Evolutionary conservation across 2,797 vertebrate genomes (phyloP).

Genomic region (Liparis tanakae): DNA sequence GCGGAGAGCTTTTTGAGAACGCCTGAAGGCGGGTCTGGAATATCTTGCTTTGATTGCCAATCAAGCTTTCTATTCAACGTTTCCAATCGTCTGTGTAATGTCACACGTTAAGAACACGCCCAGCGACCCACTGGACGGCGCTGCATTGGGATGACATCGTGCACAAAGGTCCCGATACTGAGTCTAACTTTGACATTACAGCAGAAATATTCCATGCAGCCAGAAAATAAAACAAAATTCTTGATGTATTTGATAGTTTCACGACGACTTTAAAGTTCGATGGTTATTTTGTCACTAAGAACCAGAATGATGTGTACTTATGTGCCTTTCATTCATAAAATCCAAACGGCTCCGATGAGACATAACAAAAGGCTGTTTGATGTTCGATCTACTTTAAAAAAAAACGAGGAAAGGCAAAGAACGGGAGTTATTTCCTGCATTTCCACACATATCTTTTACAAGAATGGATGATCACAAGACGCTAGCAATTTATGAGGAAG

Average conservation of each 20-base stretch:
- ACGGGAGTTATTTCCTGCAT: background rate
- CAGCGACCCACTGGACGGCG: background rate
- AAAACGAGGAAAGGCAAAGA: background rate
- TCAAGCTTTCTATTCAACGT: constrained; percentile 52
- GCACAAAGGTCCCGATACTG: constrained; percentile 22
- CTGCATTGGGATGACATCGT: constrained; percentile 16
- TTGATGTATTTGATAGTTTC: background rate
- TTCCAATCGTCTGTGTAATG: constrained; percentile 41
- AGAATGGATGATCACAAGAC: background rate
- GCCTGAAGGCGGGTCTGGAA: constrained; percentile 28
- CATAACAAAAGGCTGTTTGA: background rate
- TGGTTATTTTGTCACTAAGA: background rate
- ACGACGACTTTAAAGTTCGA: background rate
- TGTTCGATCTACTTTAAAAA: background rate
- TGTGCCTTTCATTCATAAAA: background rate
- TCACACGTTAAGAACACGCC: constrained; percentile 29
- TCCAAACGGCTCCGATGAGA: background rate
- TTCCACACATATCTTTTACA: background rate
- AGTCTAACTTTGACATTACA: constrained; percentile 13
- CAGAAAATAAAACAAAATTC: too few species aligned
- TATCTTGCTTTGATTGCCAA: constrained; percentile 58
- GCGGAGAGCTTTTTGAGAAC: constrained; percentile 37
- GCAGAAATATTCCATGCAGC: background rate
- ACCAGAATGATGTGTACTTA: background rate
- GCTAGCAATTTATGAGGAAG: background rate